Evolutionary conservation across 2,113 vertebrate species (phyloP).

Genomic region (Patagioenas fasciata): DNA sequence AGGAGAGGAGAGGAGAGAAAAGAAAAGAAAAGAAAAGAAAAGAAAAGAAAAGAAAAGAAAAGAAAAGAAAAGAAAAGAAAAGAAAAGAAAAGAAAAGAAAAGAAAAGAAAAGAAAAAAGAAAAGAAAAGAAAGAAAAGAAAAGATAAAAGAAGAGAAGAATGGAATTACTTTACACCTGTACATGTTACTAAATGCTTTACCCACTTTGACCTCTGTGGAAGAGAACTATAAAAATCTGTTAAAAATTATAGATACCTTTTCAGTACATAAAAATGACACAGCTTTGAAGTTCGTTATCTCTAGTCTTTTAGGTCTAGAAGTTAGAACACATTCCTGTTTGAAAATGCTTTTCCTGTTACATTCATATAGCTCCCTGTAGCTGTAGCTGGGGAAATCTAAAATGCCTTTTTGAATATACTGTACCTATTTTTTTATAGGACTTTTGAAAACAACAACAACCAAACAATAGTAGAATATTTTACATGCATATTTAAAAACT

Average conservation of each 20-base stretch:
- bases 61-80: no score
- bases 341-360: neutral
- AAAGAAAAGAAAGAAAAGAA: no score
- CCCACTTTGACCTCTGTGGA: neutral
- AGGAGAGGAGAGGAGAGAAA: no score
- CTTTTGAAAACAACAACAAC: neutral
- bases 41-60: no score
- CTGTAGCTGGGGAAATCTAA: neutral
- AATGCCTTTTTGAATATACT: neutral
- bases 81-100: no score
- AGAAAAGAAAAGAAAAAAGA: no score
- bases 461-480: neutral
- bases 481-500: neutral
- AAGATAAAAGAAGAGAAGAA: no score
- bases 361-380: neutral
- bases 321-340: neutral
- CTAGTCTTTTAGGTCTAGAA: neutral
- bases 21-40: no score
- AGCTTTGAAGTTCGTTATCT: neutral
- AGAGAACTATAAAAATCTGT: neutral
- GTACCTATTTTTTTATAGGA: neutral
- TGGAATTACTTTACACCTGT: neutral
- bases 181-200: neutral
- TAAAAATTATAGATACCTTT: neutral
- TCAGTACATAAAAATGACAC: neutral